Evolutionary conservation across 2,113 vertebrate genomes (phyloP), one percentile per base, ranked within the genome.

Genomic region (Cygnus buccinator): DNA sequence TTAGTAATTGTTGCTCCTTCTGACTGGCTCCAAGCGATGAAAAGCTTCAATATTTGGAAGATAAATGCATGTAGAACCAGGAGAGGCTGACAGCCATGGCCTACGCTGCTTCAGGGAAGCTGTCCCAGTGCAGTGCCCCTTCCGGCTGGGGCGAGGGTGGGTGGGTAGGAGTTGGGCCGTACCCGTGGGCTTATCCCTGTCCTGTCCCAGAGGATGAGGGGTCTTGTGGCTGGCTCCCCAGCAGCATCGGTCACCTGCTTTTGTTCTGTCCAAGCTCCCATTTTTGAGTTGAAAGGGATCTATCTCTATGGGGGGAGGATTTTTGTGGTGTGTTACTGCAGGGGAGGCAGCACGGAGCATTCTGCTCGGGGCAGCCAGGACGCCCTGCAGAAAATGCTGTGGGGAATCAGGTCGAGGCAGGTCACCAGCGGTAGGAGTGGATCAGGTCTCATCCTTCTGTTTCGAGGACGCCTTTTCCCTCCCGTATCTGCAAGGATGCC

Each of bases 131-230:
- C 37, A 62, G 41, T 29, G 26, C 28, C 44, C 66, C 33, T 86
- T 54, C 4, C 6, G 33, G 55, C 68, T 0, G 0, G 33, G 7
- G 2, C 7, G 29, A 72, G 21, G 13, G 2, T 46, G 37, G 41
- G 33, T 18, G 15, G 23, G 18, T 37, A 16, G 41, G 54, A 67
- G 33, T 22, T 44, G 3, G n/a, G 23, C 46, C 48, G 2, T 55
- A 3, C n/a, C 28, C 28, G 26, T 37, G 66, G n/a, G 14, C 6
- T 77, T 14, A 1, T 8, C 41, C 18, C 19, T 70, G 11, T 84
- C 50, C 59, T 73, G 11, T 81, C 50, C 65, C 37, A 7, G 46
- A 90, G 28, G 46, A 59, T 44, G 33, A 57, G 48, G 39, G 1
- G 7, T 46, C 48, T 78, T 28, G 61, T 63, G 61, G 35, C 35